Base-by-base conservation (phyloP, 1,140 invertebrate species). In the Tyrophagus putrescentiae region DNA sequence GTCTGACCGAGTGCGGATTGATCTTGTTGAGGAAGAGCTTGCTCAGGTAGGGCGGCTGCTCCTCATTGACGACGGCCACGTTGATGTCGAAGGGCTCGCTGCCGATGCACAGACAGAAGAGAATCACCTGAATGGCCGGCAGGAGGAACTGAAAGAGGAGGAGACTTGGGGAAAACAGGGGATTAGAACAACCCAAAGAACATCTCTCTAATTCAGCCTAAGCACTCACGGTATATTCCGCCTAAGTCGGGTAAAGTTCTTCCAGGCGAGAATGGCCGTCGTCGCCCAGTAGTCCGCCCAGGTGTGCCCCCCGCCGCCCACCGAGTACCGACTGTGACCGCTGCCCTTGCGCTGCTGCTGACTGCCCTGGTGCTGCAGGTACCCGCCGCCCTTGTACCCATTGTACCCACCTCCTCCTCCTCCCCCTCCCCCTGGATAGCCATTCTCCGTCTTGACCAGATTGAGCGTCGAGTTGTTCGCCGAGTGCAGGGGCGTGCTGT, bases 101-200 rank as follows among this genome's bases (percentile, higher is more conserved):
- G 60, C 92, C 92, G 64, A 96, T 92, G 25, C 90, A 87, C 63
- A 93, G 70, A 72, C 91, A 96, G 76, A 97, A 96, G 3, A 95
- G 78, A 45, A 93, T 84, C n/a, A 90, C 88, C 76, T 96, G 89
- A 73, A 89, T 82, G 1, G 90, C 84, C 31, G 91, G 91, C 65
- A 96, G 73, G 9, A 84, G 82, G 68, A 94, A 89, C 67, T 94
- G 88, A 73, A 95, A 95, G 61, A 87, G 72, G 81, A 92, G 86
- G 21, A 91, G 82, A 41, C 85, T 86, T n/a, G 68, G 31, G 75
- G 73, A 64, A 61, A 66, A 67, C 67, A 62, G 63, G 21, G 45
- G 42, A 36, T 36, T 18, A 39, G 36, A 45, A 23, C 25, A 57
- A 57, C 25, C 48, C 25, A 57, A 13, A 5, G 7, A 60, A 60